A percentile compares a stretch with the other conserved stretches of the same genome.
phyloP scores from a whole-genome alignment of 2,888 invertebrate genomes.

The Hyalella azteca region DNA sequence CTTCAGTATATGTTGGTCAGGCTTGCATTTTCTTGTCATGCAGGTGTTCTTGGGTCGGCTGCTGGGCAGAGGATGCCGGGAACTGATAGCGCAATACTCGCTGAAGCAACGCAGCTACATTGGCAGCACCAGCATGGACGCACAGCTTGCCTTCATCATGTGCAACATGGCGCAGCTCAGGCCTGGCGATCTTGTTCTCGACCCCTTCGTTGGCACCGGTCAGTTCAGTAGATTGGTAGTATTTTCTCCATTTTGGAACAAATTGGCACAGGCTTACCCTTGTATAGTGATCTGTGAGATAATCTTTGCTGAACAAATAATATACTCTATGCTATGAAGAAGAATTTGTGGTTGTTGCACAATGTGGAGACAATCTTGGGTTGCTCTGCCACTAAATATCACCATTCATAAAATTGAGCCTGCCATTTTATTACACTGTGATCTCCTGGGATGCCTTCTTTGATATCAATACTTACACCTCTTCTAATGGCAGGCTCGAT shows the following conservation, averaged over 20 bases:
- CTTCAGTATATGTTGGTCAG: no score
- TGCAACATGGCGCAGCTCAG: slow-evolving; percentile 86
- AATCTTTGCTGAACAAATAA: not conserved
- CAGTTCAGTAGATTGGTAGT: not conserved
- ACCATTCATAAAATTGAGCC: no score
- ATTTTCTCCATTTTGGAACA: not conserved
- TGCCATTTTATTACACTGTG: no score
- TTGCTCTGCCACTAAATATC: no score
- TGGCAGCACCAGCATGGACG: slow-evolving; percentile 98
- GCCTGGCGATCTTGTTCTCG: slow-evolving; percentile 78
- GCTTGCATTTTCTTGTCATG: no score
- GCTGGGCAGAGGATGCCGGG: slow-evolving; percentile 85
- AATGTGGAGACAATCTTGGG: no score
- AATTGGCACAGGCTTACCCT: not conserved
- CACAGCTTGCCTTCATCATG: slow-evolving; percentile 91
- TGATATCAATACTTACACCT: not conserved
- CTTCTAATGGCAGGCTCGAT: slow-evolving; percentile 69
- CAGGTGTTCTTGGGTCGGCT: slow-evolving; percentile 63
- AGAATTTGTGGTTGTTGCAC: no score
- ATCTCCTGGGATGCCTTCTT: no score
- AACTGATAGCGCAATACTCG: slow-evolving; percentile 79
- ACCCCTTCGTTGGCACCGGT: slow-evolving; percentile 85
- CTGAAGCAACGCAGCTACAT: slow-evolving; percentile 92
- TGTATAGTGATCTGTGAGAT: not conserved
- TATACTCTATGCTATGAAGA: no score